Base-by-base conservation (phyloP, 2,113 vertebrate genomes). In the Tricholaema leucomelas region DNA sequence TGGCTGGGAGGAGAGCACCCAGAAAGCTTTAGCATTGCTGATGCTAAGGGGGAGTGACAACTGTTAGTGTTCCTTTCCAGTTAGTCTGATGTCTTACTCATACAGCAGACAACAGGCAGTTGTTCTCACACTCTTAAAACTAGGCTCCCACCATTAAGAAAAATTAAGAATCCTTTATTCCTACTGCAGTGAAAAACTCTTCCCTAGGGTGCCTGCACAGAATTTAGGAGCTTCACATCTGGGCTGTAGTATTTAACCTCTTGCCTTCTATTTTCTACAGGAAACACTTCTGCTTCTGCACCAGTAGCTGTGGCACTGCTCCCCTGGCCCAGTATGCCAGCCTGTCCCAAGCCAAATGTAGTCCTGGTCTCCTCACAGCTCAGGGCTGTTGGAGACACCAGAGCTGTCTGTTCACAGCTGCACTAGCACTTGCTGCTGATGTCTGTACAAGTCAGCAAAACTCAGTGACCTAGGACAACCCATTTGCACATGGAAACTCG, bases 31-130 rank as follows among this genome's bases (percentile, higher is more conserved):
- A 86, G 33, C 81, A 23, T 9, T 0, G 4, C 42, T 94, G 91
- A 94, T 74, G 75, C 56, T 92, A 71, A 94, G 38, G 36, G 17
- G 16, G 64, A 76, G 17, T 35, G 94, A 95, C 93, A 96, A 87
- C 54, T 55, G 66, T 54, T 66, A 18, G 63, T 8, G 33, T 11
- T 86, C 78, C 83, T 70, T 87, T 66, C 63, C 59, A 66, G 50
- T 88, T 84, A 85, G n/a, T 58, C 74, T 50, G 40, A 86, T 71
- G 21, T 72, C 31, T 84, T 71, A 66, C 30, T 73, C 61, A 27
- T 27, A 31, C 0, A 71, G n/a, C 33, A 70, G 56, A 74, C 60
- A 86, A 48, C 16, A 64, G 1, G 1, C 60, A 69, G 44, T 28
- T 19, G 40, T 17, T n/a, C 42, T 40, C 19, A 33, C 0, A 3